Evolutionary conservation across 1,140 invertebrate species (phyloP).

Genomic region (Drosophila melanogaster): DNA sequence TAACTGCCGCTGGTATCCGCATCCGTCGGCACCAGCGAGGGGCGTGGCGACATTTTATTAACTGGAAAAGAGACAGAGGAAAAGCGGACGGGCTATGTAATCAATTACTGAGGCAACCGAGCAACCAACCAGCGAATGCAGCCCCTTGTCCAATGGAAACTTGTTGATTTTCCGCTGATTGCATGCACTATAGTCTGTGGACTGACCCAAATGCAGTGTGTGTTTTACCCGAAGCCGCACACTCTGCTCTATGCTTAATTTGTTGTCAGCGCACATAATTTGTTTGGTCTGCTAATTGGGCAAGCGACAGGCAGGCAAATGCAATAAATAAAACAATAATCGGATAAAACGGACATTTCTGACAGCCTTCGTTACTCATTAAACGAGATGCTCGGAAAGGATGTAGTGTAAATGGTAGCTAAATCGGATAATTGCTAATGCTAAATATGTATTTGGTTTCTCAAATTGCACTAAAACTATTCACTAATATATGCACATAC

Average conservation of each 20-base stretch:
- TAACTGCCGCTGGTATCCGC: slow-evolving; percentile 73
- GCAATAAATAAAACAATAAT: slow-evolving; percentile 68
- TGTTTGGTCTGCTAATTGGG: slow-evolving; percentile 63
- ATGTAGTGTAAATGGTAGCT: not conserved
- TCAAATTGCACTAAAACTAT: no score
- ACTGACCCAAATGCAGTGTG: slow-evolving; percentile 42
- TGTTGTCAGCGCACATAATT: slow-evolving; percentile 46
- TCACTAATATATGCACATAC: no score
- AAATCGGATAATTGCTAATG: slow-evolving; percentile 5
- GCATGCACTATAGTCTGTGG: slow-evolving; percentile 10
- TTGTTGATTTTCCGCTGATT: slow-evolving; percentile 53
- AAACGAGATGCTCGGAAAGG: not conserved
- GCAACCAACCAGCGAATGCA: not conserved
- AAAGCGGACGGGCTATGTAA: slow-evolving; percentile 20
- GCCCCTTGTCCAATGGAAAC: slow-evolving; percentile 17
- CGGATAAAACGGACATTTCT: slow-evolving; percentile 41
- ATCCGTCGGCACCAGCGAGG: slow-evolving; percentile 86
- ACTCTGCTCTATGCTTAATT: slow-evolving; percentile 11
- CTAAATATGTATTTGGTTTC: not conserved
- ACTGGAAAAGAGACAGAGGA: slow-evolving; percentile 84
- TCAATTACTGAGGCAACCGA: slow-evolving; percentile 29
- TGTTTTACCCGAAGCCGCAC: not conserved
- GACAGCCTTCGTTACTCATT: slow-evolving; percentile 20
- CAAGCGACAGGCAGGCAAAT: slow-evolving; percentile 49
- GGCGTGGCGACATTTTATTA: slow-evolving; percentile 88